A percentile compares a stretch with the other conserved stretches of the same genome.
phyloP scores from a whole-genome alignment of 2,888 invertebrate species.

The Scelioninae gen. 1 region DNA sequence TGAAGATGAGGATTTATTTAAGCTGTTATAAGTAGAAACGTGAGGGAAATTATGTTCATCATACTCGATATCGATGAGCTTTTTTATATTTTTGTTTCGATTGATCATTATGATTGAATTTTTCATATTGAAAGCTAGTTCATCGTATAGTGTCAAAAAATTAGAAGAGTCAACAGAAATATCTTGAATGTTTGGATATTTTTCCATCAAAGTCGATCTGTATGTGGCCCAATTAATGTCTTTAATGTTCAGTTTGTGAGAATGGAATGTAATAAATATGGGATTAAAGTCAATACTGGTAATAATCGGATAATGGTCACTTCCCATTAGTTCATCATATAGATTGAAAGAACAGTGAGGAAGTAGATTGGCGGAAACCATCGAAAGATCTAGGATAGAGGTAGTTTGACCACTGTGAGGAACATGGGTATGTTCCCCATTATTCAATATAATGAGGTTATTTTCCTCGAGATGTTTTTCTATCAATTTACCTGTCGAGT shows the following conservation, averaged over 20 bases:
- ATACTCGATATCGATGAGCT: too few relatives aligned
- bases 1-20: too few relatives aligned
- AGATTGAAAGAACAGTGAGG: background rate
- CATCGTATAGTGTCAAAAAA: too few relatives aligned
- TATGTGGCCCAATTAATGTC: background rate
- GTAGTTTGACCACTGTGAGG: constrained; percentile 8
- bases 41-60: too few relatives aligned
- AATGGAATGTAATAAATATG: background rate
- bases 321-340: background rate
- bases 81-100: too few relatives aligned
- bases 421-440: constrained; percentile 4
- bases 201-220: constrained; percentile 2
- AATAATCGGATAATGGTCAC: constrained; percentile 3
- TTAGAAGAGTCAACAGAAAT: background rate
- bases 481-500: background rate
- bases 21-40: too few relatives aligned
- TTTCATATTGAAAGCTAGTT: too few relatives aligned
- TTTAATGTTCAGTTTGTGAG: background rate
- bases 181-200: background rate
- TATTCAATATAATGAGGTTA: background rate
- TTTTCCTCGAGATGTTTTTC: background rate
- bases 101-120: too few relatives aligned
- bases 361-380: background rate
- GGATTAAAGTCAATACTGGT: background rate
- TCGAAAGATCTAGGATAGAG: constrained; percentile 5